Evolutionary conservation across 2,797 vertebrate genomes (phyloP), one percentile per base, ranked within the genome.

Genomic region (Channa striata): DNA sequence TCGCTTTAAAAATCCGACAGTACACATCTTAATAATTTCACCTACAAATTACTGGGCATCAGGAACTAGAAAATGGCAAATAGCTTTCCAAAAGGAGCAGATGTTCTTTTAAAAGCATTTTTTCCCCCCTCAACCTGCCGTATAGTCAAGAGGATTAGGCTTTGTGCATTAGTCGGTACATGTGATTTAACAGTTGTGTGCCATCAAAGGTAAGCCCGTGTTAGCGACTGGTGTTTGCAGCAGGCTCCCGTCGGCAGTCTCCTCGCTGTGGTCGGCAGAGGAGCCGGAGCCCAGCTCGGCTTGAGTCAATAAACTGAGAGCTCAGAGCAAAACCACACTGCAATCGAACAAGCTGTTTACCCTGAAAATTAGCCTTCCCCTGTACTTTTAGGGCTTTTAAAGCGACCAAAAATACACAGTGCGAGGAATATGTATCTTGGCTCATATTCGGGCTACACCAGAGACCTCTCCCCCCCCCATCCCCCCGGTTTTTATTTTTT

Each of bases 261-360:
- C 74, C 80, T 72, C 68, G 59, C 85, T 86, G 83, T 62, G 86
- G 86, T 87, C 73, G 76, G 50, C 75, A 66, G 59, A 80, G 80
- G 69, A 83, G 74, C 82, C 74, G 73, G 78, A 77, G 80, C 80
- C 74, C 85, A 36, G 82, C 84, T 79, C 64, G 61, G 77, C 89
- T 82, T 83, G 77, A 89, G 88, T 91, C 88, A 89, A 87, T 92
- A 88, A 91, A 91, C 51, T 78, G 72, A 89, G 82, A 87, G 87
- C 87, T 87, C 81, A 80, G 80, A 34, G 75, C 82, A 85, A 88
- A 91, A 88, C 89, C 91, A 81, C 91, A 86, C 78, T 65, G 86
- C 89, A 80, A 89, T 87, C 82, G 82, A 89, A 88, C 89, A 88
- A 90, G 87, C 86, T 88, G 82, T 91, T 92, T 91, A 87, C 89